A percentile compares a stretch with the other conserved stretches of the same genome.
Conservation (phyloP, 2,113 vertebrate genomes). For the Anguilla japonica region DNA sequence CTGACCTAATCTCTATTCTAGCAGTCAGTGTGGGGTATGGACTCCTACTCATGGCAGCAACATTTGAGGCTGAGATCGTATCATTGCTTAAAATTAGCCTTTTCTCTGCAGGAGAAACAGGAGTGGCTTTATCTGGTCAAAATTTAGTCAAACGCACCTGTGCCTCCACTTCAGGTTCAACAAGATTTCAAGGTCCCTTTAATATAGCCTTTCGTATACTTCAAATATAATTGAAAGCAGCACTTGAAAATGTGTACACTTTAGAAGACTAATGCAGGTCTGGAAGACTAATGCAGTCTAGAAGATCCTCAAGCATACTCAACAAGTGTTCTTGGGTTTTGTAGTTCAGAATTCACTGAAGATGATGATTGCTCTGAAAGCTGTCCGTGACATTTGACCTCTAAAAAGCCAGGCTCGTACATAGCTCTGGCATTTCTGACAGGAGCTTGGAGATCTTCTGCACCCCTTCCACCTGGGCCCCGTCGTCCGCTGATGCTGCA, state of each 20-base stretch:
- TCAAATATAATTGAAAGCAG: too few relatives aligned
- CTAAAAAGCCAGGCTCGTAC: neutral
- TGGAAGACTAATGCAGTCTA: too few relatives aligned
- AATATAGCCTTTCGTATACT: too few relatives aligned
- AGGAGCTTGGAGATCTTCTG: neutral
- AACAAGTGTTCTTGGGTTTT: neutral
- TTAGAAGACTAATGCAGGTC: too few relatives aligned
- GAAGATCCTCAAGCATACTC: neutral
- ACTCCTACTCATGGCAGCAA: neutral
- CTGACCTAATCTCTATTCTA: neutral
- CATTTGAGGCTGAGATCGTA: neutral
- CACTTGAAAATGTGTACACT: too few relatives aligned
- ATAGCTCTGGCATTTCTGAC: neutral
- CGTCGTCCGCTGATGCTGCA: neutral
- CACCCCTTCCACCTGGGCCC: neutral
- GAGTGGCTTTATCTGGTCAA: neutral
- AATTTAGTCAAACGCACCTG: neutral
- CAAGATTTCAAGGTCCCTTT: neutral
- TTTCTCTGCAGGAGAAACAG: too few relatives aligned
- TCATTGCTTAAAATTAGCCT: too few relatives aligned
- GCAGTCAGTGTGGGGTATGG: neutral
- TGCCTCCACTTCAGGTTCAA: neutral
- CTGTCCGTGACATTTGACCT: neutral
- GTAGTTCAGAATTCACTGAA: neutral
- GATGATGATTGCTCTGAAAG: neutral